A percentile compares a stretch with the other conserved stretches of the same genome.
phyloP scores from a whole-genome alignment of 2,888 invertebrate species.

The Tiliacea citrago region DNA sequence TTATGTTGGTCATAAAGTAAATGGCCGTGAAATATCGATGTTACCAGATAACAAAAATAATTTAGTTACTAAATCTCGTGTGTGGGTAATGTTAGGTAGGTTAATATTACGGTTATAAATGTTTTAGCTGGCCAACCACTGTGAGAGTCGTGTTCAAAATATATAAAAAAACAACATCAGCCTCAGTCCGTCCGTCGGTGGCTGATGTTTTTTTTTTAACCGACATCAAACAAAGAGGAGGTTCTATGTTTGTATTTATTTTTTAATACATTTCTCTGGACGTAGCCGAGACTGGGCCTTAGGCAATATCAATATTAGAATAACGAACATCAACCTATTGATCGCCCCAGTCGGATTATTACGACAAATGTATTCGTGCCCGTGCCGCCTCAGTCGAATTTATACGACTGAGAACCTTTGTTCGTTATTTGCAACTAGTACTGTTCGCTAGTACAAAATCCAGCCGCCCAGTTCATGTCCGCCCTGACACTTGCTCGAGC shows the following conservation, averaged over 20 bases:
- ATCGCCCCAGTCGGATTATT: no score
- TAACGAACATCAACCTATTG: not conserved
- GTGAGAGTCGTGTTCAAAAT: not conserved
- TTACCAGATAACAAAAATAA: conserved; percentile 64
- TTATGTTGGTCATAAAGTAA: conserved; percentile 61
- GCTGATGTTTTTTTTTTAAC: not conserved
- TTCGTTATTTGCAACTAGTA: no score
- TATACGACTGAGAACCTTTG: no score
- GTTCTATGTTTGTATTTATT: not conserved
- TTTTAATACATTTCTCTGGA: not conserved
- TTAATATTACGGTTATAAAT: not conserved
- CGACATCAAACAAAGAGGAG: not conserved
- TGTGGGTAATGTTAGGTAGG: conserved; percentile 29
- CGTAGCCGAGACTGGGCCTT: not conserved
- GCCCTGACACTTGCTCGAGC: no score
- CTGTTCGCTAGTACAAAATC: no score
- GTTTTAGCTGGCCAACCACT: not conserved
- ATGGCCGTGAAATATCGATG: conserved; percentile 63
- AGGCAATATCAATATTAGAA: not conserved
- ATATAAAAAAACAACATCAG: not conserved
- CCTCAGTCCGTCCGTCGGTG: not conserved
- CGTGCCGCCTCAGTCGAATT: no score
- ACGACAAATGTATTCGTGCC: no score
- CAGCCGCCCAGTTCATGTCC: no score
- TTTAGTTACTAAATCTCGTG: conserved; percentile 51